These are phyloP conservation scores for Taphrorychus bicolor DNA, from an alignment of 2,888 invertebrate species.

Conservation along the genomic window DNA sequence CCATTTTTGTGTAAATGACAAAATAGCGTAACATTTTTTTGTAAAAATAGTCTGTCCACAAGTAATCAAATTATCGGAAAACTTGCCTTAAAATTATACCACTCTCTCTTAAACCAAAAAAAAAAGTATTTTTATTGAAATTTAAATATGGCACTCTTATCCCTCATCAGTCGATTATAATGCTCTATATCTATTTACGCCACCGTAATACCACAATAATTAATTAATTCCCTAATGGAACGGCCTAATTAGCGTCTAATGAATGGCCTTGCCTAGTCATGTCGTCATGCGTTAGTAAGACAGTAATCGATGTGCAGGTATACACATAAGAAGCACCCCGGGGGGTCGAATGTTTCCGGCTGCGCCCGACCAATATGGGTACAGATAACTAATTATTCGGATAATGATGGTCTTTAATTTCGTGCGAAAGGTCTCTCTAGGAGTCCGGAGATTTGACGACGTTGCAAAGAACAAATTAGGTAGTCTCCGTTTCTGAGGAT, in stretches of 20 bases:
- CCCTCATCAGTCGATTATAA: too few species aligned
- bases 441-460: slow-evolving; percentile 50
- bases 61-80: too few species aligned
- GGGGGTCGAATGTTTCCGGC: not conserved
- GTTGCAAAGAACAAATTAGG: slow-evolving; percentile 59
- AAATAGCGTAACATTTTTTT: too few species aligned
- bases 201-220: too few species aligned
- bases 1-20: too few species aligned
- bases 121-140: too few species aligned
- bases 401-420: slow-evolving; percentile 57
- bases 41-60: too few species aligned
- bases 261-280: slow-evolving; percentile 30
- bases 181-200: too few species aligned
- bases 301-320: not conserved
- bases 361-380: slow-evolving; percentile 29
- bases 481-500: too few species aligned
- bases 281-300: not conserved
- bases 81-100: too few species aligned
- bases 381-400: slow-evolving; percentile 52
- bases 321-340: not conserved
- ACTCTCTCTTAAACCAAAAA: too few species aligned
- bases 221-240: not conserved
- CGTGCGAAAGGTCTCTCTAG: slow-evolving; percentile 57
- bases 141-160: too few species aligned
- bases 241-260: slow-evolving; percentile 35